phyloP scores from a whole-genome alignment of 2,888 invertebrate species.

The Caenorhabditis imperialis region DNA sequence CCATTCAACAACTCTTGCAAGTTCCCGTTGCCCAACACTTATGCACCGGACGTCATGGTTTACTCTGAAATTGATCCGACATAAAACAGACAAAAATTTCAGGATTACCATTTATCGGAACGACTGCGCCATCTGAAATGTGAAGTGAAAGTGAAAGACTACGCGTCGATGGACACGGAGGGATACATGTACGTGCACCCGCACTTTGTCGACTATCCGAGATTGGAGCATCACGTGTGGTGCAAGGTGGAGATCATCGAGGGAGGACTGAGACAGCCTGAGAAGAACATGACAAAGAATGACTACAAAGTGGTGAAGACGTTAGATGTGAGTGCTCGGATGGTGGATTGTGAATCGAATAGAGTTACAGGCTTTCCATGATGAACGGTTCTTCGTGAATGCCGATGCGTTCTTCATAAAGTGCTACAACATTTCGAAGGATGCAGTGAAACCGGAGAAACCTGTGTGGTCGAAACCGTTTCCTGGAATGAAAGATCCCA shows the following conservation, averaged over 20 bases:
- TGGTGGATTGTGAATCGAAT: neutral
- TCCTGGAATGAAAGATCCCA: constrained; percentile 53
- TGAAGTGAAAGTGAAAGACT: constrained; percentile 23
- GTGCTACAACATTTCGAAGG: constrained; percentile 44
- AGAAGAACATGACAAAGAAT: constrained; percentile 32
- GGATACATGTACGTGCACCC: constrained; percentile 51
- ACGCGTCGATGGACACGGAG: constrained; percentile 52
- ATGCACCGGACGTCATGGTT: constrained; percentile 50
- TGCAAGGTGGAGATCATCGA: constrained; percentile 56
- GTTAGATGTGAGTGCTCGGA: constrained; percentile 12
- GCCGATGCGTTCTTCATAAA: constrained; percentile 55
- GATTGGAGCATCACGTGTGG: constrained; percentile 16
- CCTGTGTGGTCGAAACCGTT: constrained; percentile 56
- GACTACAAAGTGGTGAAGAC: constrained; percentile 24
- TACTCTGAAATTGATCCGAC: neutral
- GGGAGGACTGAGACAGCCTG: constrained; percentile 53
- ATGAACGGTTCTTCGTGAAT: constrained; percentile 56
- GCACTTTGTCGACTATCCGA: constrained; percentile 44
- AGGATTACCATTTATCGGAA: constrained; percentile 33
- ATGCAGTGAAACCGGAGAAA: constrained; percentile 17
- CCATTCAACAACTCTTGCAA: constrained; percentile 62
- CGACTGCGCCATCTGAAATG: constrained; percentile 54
- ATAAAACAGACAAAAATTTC: neutral
- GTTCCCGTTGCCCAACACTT: constrained; percentile 53
- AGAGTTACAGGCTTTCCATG: constrained; percentile 37